Conservation (phyloP, 1,140 invertebrate species). For the Trichonephila clavata region DNA sequence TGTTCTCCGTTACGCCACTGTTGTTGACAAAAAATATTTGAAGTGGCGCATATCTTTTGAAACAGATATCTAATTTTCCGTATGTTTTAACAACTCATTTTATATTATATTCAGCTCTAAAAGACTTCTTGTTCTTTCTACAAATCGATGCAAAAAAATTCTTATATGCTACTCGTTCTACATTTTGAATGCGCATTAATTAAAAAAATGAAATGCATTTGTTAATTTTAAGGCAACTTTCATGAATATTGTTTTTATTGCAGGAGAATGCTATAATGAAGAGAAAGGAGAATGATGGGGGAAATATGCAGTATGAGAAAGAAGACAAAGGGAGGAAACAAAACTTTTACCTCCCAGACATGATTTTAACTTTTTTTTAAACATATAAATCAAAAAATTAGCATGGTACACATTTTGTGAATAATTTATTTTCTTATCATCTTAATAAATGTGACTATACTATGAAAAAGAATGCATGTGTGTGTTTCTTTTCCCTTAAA, state of each 20-base stretch:
- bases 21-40: no score
- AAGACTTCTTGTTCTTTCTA: no score
- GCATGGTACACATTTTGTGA: neutral
- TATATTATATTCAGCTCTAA: no score
- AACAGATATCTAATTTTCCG: no score
- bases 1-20: no score
- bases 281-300: neutral
- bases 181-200: no score
- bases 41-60: no score
- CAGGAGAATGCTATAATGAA: neutral
- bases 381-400: neutral
- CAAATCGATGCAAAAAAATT: no score
- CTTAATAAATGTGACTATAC: neutral
- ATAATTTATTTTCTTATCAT: slow-evolving; percentile 19
- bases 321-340: neutral
- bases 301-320: neutral
- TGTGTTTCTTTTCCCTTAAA: neutral
- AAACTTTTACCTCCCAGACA: neutral
- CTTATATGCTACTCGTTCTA: no score
- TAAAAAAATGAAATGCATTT: neutral
- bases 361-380: slow-evolving; percentile 21
- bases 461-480: neutral
- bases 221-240: neutral
- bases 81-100: no score
- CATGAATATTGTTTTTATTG: neutral